These are phyloP conservation scores for Eublepharis macularius DNA, from an alignment of 2,113 vertebrate species.

Conservation along the genomic window DNA sequence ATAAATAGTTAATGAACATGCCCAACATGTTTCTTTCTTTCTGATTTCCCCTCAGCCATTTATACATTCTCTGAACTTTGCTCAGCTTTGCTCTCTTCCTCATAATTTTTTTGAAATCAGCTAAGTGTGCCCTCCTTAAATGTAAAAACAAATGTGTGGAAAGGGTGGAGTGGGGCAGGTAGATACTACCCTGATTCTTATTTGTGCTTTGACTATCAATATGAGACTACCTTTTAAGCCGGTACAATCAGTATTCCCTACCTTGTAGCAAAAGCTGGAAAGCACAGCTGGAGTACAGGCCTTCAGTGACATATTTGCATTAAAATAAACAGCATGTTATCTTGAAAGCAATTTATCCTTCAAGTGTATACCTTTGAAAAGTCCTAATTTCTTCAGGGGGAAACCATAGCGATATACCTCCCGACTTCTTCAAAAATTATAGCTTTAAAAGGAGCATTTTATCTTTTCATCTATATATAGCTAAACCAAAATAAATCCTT, in stretches of 20 bases:
- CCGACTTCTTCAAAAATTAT: slow-evolving; percentile 40
- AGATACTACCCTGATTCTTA: neutral
- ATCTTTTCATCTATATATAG: slow-evolving; percentile 28
- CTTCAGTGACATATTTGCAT: neutral
- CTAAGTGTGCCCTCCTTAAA: neutral
- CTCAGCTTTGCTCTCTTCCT: slow-evolving; percentile 32
- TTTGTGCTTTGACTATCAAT: neutral
- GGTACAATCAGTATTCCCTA: slow-evolving; percentile 8
- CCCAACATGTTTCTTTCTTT: slow-evolving; percentile 36
- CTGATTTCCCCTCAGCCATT: too few species aligned
- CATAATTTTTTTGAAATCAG: slow-evolving; percentile 32
- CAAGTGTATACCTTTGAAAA: slow-evolving; percentile 16
- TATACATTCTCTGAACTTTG: too few species aligned
- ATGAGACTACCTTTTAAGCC: neutral
- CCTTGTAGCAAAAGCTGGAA: neutral
- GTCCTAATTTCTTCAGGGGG: slow-evolving; percentile 32
- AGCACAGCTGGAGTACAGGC: neutral
- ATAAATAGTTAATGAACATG: slow-evolving; percentile 50
- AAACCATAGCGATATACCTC: slow-evolving; percentile 14
- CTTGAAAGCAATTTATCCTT: slow-evolving; percentile 4
- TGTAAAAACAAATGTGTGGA: too few species aligned
- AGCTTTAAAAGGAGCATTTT: slow-evolving; percentile 24
- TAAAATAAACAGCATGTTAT: slow-evolving; percentile 16
- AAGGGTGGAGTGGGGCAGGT: neutral
- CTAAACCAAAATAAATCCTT: slow-evolving; percentile 48